Evolutionary conservation across 2,888 invertebrate species (phyloP).

Genomic region (Phrixothrix hirtus): DNA sequence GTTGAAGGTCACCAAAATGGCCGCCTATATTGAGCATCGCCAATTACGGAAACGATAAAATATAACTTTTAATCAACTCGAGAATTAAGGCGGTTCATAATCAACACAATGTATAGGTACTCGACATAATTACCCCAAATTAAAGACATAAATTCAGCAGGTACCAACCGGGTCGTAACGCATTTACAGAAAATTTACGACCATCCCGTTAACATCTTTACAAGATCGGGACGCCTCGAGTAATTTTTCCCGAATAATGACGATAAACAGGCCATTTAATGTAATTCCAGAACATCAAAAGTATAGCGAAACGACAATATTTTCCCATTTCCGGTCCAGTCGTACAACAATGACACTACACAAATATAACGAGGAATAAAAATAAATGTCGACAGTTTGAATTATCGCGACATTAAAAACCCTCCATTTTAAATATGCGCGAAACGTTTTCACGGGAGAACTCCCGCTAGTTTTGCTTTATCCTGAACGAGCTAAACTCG

Average conservation of each 20-base stretch:
- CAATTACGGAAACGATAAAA: constrained; percentile 9
- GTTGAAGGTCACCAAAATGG: too few species aligned
- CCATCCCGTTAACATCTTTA: not conserved
- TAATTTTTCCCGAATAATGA: too few species aligned
- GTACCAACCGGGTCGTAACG: not conserved
- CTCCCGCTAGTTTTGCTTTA: not conserved
- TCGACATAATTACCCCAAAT: not conserved
- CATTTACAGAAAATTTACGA: not conserved
- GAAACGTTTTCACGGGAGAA: not conserved
- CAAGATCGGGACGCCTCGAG: too few species aligned
- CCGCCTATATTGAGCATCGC: too few species aligned
- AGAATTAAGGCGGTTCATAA: not conserved
- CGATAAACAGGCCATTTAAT: too few species aligned
- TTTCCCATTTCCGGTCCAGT: not conserved
- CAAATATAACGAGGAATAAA: not conserved
- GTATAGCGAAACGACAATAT: not conserved
- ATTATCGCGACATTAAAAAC: not conserved
- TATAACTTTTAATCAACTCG: not conserved
- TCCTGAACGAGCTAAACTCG: constrained; percentile 2
- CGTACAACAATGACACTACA: not conserved
- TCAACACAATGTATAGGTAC: not conserved
- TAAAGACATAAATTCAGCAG: not conserved
- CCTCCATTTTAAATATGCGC: not conserved
- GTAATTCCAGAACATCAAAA: not conserved
- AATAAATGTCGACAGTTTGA: constrained; percentile 2